Percentiles rank a stretch among this genome's conserved stretches.
Evolutionary conservation across 2,888 invertebrate species (phyloP).

Genomic region (Trachelus troglodyta): DNA sequence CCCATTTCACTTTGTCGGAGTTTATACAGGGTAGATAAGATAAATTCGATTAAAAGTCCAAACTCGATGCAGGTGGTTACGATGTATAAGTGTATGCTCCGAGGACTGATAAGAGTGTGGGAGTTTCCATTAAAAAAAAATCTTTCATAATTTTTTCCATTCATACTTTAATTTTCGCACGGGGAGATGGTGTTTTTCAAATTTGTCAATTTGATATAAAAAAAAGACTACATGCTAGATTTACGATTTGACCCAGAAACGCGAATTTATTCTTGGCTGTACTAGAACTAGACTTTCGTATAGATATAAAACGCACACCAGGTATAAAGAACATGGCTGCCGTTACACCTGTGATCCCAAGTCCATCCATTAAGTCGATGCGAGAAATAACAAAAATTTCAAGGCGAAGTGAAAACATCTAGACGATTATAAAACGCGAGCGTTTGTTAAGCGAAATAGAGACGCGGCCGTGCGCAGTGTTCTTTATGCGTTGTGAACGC

Average conservation of each 20-base stretch:
- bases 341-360: conserved; percentile 57
- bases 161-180: not conserved
- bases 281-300: conserved; percentile 60
- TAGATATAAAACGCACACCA: not conserved
- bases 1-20: not conserved
- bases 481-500: not conserved
- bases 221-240: not conserved
- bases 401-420: not conserved
- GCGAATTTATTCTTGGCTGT: conserved; percentile 58
- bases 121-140: not conserved
- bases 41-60: not conserved
- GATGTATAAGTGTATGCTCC: not conserved
- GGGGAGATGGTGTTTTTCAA: not conserved
- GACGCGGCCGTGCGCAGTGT: not conserved
- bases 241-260: not conserved
- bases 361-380: conserved; percentile 25
- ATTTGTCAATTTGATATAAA: not conserved
- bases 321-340: not conserved
- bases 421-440: not conserved
- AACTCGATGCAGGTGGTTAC: not conserved
- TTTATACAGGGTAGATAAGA: not conserved
- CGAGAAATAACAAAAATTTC: not conserved
- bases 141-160: too few relatives aligned
- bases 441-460: not conserved
- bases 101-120: not conserved